Evolutionary conservation across 2,113 vertebrate species (phyloP), one percentile per base, ranked within the genome.

Genomic region (Nerophis ophidion): DNA sequence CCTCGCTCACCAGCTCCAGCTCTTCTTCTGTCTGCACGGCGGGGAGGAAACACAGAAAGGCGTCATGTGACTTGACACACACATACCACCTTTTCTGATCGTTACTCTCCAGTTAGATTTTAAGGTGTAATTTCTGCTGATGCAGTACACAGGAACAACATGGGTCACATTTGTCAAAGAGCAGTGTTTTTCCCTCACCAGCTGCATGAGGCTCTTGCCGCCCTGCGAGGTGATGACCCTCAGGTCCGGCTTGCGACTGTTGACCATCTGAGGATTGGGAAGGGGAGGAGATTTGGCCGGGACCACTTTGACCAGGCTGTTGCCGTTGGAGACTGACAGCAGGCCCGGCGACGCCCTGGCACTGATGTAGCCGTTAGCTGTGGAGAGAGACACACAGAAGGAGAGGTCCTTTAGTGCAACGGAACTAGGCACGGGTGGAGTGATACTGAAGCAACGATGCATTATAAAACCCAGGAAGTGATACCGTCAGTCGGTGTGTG

Each of bases 191-290:
- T 19, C 52, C 26, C 95, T 97, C 89, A 98, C 95, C 95, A 97
- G 93, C 70, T 97, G 95, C 92, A 96, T 92, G 33, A 98, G 87
- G 68, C 91, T 93, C 84, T 98, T 98, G 54, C 92, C 86, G 13
- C 93, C 83, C 88, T 96, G 96, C 1, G 95, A 96, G 60, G 96
- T 98, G 92, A 98, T 97, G 73, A 98, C 96, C 1, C 95, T 88
- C 26, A 98, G 88, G 89, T 98, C 96, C 0, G 95, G 94, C 81
- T 97, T 98, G 82, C 94, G 93, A 89, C 88, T 93, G 89, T 79
- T 74, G 48, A 87, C 86, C 34, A 95, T 91, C 87, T 93, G 94
- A 12, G 91, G 55, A 74, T 90, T 71, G 14, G 93, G 89, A 0
- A 92, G 90, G 0, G 93, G 91, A 0, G 93, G 91, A 4, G 95